Evolutionary conservation across 2,888 invertebrate species (phyloP).

Genomic region (Beris morrisii): DNA sequence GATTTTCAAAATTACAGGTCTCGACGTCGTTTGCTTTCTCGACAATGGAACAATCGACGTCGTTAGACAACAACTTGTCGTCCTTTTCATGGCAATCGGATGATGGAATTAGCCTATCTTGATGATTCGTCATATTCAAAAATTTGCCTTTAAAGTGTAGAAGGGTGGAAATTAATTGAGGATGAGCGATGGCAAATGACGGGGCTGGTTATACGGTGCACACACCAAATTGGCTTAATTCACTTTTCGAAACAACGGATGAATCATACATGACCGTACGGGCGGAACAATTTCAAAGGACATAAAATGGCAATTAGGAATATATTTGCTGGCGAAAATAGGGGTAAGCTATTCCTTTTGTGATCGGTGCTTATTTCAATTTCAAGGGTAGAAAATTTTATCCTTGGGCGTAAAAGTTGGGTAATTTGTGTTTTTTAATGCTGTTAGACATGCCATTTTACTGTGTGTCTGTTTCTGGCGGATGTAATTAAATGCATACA

Average conservation of each 20-base stretch:
- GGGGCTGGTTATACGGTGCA: not conserved
- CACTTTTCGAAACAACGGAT: conserved; percentile 8
- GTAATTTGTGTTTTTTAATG: conserved; percentile 21
- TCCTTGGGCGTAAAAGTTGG: conserved; percentile 10
- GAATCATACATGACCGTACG: not conserved
- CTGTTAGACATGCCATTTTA: not conserved
- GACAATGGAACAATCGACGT: conserved; percentile 18
- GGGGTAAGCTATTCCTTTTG: conserved; percentile 14
- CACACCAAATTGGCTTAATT: conserved; percentile 21
- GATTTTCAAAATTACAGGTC: conserved; percentile 17
- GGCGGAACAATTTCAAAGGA: conserved; percentile 21
- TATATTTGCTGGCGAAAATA: conserved; percentile 14
- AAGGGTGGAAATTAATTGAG: conserved; percentile 24
- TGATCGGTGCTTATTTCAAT: conserved; percentile 18
- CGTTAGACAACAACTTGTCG: conserved; percentile 24
- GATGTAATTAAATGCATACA: conserved; percentile 24
- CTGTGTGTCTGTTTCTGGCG: conserved; percentile 15
- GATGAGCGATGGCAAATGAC: not conserved
- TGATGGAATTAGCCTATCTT: conserved; percentile 36
- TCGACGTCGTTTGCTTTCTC: conserved; percentile 10
- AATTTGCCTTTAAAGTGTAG: conserved; percentile 7
- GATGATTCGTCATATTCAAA: conserved; percentile 36
- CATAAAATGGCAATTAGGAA: conserved; percentile 34
- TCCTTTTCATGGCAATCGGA: conserved; percentile 32
- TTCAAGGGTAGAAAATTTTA: conserved; percentile 22